These are phyloP conservation scores for Volucella bombylans DNA, from an alignment of 2,888 invertebrate species.

Conservation along the genomic window DNA sequence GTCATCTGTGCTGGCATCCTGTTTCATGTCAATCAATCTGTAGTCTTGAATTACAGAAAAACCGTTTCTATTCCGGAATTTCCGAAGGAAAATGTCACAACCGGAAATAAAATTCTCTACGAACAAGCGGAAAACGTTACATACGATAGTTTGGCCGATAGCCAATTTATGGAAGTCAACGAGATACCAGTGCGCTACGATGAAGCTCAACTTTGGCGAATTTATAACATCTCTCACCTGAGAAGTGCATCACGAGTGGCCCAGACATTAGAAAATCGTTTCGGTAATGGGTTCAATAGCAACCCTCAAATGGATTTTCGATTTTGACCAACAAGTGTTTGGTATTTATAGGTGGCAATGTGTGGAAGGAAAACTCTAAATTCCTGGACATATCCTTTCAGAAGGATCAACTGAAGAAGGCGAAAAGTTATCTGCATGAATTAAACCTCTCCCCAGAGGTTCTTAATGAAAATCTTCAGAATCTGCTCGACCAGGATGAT, in stretches of 20 bases:
- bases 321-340: constrained; percentile 22
- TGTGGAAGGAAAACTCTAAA: constrained; percentile 81
- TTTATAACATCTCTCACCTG: constrained; percentile 79
- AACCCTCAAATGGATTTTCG: background rate
- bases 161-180: constrained; percentile 75
- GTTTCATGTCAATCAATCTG: background rate
- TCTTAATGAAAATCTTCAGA: constrained; percentile 89
- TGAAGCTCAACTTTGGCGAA: constrained; percentile 80
- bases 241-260: constrained; percentile 73
- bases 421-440: constrained; percentile 85
- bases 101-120: constrained; percentile 75
- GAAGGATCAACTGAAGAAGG: constrained; percentile 85
- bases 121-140: constrained; percentile 61
- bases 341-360: constrained; percentile 77
- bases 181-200: constrained; percentile 79
- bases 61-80: constrained; percentile 31
- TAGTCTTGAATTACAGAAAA: constrained; percentile 34
- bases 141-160: constrained; percentile 18
- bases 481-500: constrained; percentile 87
- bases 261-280: constrained; percentile 78
- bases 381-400: constrained; percentile 87
- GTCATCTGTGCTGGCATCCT: constrained; percentile 29
- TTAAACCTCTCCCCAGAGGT: constrained; percentile 86
- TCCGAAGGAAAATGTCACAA: constrained; percentile 53
- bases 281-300: constrained; percentile 74